phyloP scores from a whole-genome alignment of 2,797 vertebrate genomes.

The Phalloptychus januarius region DNA sequence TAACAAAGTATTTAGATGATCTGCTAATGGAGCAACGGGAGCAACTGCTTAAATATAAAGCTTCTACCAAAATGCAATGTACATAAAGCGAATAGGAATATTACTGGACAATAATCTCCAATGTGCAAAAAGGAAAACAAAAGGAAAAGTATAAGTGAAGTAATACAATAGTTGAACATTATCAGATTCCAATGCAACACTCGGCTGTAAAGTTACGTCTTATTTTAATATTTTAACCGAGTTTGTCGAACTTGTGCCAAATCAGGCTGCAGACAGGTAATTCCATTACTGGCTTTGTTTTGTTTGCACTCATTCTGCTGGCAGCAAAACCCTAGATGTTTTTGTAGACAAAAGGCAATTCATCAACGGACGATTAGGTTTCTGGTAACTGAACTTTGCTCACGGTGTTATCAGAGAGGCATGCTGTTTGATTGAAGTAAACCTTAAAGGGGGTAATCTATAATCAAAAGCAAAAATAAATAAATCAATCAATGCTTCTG shows the following conservation, averaged over 20 bases:
- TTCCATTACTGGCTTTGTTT: background rate
- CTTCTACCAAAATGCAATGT: background rate
- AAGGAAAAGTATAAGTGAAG: background rate
- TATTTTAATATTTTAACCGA: background rate
- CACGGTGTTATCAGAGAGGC: conserved; percentile 1
- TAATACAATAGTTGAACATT: background rate
- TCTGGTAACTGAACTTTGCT: background rate
- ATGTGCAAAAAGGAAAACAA: background rate
- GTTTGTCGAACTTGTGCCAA: background rate
- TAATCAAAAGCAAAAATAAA: background rate
- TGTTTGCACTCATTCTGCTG: background rate
- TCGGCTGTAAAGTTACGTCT: background rate
- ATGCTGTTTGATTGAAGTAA: conserved; percentile 29
- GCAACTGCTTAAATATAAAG: background rate
- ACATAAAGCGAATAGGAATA: background rate
- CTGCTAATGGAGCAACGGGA: conserved; percentile 36
- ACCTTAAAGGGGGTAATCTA: conserved; percentile 19
- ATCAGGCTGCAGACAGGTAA: background rate
- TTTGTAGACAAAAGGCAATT: background rate
- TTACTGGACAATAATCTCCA: background rate
- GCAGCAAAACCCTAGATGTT: background rate
- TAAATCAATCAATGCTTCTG: conserved; percentile 13
- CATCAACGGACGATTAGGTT: background rate
- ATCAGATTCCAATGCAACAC: background rate
- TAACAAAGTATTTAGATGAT: conserved; percentile 52